Base-by-base conservation (phyloP, 2,113 vertebrate genomes). In the Antechinus stuartii region DNA sequence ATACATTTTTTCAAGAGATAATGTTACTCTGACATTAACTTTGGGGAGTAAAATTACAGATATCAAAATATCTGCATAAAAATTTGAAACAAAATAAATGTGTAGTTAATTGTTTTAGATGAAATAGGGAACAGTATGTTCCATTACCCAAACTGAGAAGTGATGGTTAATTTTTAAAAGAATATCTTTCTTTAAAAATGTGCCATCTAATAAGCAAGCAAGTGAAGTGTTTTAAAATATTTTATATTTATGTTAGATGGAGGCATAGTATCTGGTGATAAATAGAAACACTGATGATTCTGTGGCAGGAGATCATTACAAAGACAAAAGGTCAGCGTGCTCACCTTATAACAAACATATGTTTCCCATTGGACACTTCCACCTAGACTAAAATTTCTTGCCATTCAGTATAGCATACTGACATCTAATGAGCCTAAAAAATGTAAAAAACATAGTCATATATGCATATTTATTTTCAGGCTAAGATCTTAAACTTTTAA, bases 231-330 rank as follows among this genome's bases (percentile, higher is more conserved):
- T 92, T 93, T 54, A 46, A 54, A 92, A 96, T 92, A 57, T 68
- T 49, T 84, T 90, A 90, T 89, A 91, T 52, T 94, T 93, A 94
- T 90, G 47, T 56, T 92, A 27, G 8, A 26, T 54, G 94, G 46
- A 93, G 93, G 19, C 93, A 47, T 53, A 46, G 84, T 92, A 95
- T 95, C 95, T 95, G 54, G 61, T 94, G 94, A 93, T 27, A 16
- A 27, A 53, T 11, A 94, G 54, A 92, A 95, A 89, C 50, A 46
- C 0, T n/a, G 93, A 94, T 96, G 94, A 92, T 55, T 76, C 93
- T 30, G 54, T 90, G 68, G 16, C 68, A 95, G 57, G 93, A 90
- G 55, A 89, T 22, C 35, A 0, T 94, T 93, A 61, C 55, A 61
- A 30, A 94, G 91, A 96, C 53, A 91, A 91, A 90, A 96, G 94